Conservation (phyloP, 2,888 invertebrate genomes). For the Auanema sp. region DNA sequence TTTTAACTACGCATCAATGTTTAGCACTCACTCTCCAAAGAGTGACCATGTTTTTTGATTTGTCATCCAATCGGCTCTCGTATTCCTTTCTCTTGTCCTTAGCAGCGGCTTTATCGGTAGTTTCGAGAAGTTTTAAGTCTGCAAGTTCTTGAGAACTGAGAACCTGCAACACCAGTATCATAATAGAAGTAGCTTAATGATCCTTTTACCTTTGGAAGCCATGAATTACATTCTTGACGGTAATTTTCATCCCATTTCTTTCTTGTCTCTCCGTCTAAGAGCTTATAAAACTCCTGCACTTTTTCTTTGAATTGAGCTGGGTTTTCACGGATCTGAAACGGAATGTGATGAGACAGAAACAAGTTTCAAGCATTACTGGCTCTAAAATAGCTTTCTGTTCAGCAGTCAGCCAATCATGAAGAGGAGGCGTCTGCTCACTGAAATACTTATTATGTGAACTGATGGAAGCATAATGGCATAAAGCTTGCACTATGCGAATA, state of each 20-base stretch:
- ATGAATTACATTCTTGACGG: slow-evolving; percentile 34
- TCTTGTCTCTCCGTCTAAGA: slow-evolving; percentile 26
- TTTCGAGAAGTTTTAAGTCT: slow-evolving; percentile 27
- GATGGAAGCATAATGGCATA: background rate
- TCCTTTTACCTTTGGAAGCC: slow-evolving; percentile 26
- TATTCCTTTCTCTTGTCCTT: slow-evolving; percentile 34
- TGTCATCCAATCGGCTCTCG: slow-evolving; percentile 36
- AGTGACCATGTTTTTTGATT: slow-evolving; percentile 29
- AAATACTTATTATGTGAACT: slow-evolving; percentile 3
- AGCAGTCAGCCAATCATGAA: slow-evolving; percentile 33
- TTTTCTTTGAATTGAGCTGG: slow-evolving; percentile 29
- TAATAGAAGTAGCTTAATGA: background rate
- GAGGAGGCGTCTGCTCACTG: background rate
- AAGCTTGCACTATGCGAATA: too few species aligned
- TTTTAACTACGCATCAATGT: background rate
- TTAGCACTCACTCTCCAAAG: slow-evolving; percentile 20
- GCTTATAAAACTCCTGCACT: slow-evolving; percentile 30
- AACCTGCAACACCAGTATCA: background rate
- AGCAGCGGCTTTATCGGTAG: slow-evolving; percentile 27
- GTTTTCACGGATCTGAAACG: background rate
- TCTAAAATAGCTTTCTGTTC: slow-evolving; percentile 32
- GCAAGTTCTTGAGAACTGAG: background rate
- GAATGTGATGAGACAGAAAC: background rate
- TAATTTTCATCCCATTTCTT: slow-evolving; percentile 40
- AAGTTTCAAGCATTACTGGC: slow-evolving; percentile 5